Evolutionary conservation across 2,888 invertebrate species (phyloP), one percentile per base, ranked within the genome.

Genomic region (Monochamus alternatus): DNA sequence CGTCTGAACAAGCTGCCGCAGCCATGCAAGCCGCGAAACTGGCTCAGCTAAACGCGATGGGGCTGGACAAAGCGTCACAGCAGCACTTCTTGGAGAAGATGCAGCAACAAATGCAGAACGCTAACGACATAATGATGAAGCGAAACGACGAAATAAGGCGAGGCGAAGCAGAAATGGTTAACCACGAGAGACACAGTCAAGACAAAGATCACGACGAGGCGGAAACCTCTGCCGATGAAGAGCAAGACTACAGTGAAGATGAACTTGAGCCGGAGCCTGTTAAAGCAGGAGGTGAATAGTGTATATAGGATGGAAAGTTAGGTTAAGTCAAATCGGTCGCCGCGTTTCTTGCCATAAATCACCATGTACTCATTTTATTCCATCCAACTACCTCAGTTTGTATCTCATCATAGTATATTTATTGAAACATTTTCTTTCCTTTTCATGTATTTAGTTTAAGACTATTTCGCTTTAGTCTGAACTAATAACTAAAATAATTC

Each of bases 11-110:
- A 83, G 93, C 93, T 2, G 91, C 91, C 0, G 92, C 94, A 81
- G 95, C 95, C 4, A 91, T 95, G 87, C 95, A 95, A 85, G 94
- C 94, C 0, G 94, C 94, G 44, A 95, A 95, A 89, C 90, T 95
- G 87, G 95, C 95, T 32, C 95, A 95, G 83, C 90, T 95, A 87
- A 94, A 93, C 85, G 94, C 94, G 5, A 91, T 93, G 90, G 90
- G 91, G 2, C 78, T 88, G 81, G 89, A 89, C 74, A 89, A 89
- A 75, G 85, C 85, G 10, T 85, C 87, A 64, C 92, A 92, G 86
- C 92, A 92, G 84, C 92, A 92, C 82, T 92, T 91, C 86, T 86
- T 92, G 74, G 92, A 92, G 82, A 92, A 92, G 86, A 92, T 92
- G 92, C 92, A 92, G 85, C 90, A 92, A 66, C 92, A 92, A 87